A percentile compares a stretch with the other conserved stretches of the same genome.
These are phyloP conservation scores for Xestia c-nigrum DNA, from an alignment of 2,888 invertebrate genomes.

Conservation along the genomic window DNA sequence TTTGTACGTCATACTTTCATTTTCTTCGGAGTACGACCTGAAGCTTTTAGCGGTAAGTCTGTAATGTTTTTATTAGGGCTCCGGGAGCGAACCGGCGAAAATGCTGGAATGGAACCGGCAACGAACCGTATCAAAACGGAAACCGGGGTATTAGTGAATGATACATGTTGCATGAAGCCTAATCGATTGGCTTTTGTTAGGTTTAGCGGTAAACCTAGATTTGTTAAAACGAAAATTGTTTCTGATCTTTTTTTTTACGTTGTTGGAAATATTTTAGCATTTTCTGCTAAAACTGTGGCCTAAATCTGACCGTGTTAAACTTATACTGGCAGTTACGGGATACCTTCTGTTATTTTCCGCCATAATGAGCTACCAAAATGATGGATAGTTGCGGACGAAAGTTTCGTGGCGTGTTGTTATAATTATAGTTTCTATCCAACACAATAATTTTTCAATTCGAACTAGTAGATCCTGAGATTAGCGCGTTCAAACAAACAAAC, in stretches of 20 bases:
- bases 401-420: too few relatives aligned
- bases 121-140: slow-evolving; percentile 27
- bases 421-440: too few relatives aligned
- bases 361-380: too few relatives aligned
- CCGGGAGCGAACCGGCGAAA: slow-evolving; percentile 33
- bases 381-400: too few relatives aligned
- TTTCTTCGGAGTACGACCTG: slow-evolving; percentile 61
- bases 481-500: too few relatives aligned
- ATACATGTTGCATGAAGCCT: slow-evolving; percentile 38
- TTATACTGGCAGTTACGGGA: too few relatives aligned
- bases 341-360: too few relatives aligned
- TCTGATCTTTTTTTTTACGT: neutral
- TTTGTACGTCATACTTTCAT: slow-evolving; percentile 55
- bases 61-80: slow-evolving; percentile 67
- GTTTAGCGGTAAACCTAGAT: slow-evolving; percentile 11
- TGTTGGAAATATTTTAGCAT: neutral
- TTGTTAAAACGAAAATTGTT: neutral
- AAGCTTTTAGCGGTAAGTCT: slow-evolving; percentile 65
- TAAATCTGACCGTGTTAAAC: neutral
- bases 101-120: slow-evolving; percentile 39
- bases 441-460: too few relatives aligned
- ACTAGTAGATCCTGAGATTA: too few relatives aligned
- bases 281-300: neutral
- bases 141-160: slow-evolving; percentile 50
- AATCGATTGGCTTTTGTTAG: slow-evolving; percentile 37